phyloP scores from a whole-genome alignment of 2,888 invertebrate genomes.

The Drosophila formosana region DNA sequence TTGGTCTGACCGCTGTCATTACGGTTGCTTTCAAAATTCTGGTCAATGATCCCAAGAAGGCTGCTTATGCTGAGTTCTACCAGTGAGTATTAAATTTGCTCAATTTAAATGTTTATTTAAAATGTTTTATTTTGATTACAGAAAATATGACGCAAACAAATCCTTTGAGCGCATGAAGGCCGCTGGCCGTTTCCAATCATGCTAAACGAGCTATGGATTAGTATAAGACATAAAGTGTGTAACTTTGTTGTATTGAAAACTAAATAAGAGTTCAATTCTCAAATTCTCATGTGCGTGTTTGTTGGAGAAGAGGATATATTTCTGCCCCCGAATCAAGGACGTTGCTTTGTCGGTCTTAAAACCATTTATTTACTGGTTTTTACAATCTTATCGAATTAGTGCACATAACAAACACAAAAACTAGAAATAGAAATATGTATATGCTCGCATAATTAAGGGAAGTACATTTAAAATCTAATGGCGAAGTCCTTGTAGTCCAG shows the following conservation, averaged over 20 bases:
- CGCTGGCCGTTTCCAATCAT: constrained; percentile 85
- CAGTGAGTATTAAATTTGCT: constrained; percentile 86
- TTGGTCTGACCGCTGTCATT: constrained; percentile 82
- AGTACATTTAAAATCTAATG: constrained; percentile 90
- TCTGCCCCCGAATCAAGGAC: neutral
- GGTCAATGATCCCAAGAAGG: constrained; percentile 86
- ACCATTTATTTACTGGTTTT: constrained; percentile 57
- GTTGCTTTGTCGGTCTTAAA: constrained; percentile 9
- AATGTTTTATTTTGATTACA: constrained; percentile 45
- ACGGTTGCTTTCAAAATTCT: constrained; percentile 86
- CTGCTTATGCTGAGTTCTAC: constrained; percentile 90
- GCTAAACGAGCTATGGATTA: constrained; percentile 63
- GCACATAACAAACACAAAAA: constrained; percentile 68
- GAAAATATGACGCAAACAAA: constrained; percentile 84
- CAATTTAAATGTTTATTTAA: neutral
- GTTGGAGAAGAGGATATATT: neutral
- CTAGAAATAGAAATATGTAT: constrained; percentile 20
- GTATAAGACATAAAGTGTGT: constrained; percentile 64
- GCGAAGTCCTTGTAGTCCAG: constrained; percentile 90
- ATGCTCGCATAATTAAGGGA: constrained; percentile 24
- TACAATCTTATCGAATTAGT: constrained; percentile 70
- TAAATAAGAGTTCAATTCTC: constrained; percentile 69
- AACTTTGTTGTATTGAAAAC: constrained; percentile 62
- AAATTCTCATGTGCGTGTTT: constrained; percentile 28
- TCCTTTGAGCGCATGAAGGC: constrained; percentile 85